These are phyloP conservation scores for Meandrusa payeni DNA, from an alignment of 2,888 invertebrate genomes.

Conservation along the genomic window DNA sequence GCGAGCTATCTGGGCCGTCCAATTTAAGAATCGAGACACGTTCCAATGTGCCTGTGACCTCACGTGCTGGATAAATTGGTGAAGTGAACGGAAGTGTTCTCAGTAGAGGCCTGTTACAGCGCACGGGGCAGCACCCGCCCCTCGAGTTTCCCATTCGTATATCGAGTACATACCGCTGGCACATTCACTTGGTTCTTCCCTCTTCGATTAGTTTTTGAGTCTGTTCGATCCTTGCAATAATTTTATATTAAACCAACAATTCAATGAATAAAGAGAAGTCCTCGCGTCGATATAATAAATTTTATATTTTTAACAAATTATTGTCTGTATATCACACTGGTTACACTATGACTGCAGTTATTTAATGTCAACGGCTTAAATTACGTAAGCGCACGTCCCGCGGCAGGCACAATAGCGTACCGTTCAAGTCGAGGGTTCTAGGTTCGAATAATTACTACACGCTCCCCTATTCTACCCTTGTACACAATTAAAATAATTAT, in stretches of 20 bases:
- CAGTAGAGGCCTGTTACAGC: constrained; percentile 36
- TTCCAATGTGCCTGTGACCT: constrained; percentile 46
- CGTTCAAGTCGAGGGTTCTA: not conserved
- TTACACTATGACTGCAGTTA: too few relatives aligned
- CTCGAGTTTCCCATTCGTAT: constrained; percentile 27
- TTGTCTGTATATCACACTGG: too few relatives aligned
- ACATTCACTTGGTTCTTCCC: constrained; percentile 17
- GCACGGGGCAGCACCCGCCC: constrained; percentile 38
- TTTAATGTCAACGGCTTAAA: too few relatives aligned
- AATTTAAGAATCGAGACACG: constrained; percentile 48
- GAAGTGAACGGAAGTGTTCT: constrained; percentile 46
- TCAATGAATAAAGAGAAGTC: too few relatives aligned
- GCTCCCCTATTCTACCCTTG: not conserved
- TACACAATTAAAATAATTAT: not conserved
- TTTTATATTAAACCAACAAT: too few relatives aligned
- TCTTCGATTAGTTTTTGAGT: too few relatives aligned
- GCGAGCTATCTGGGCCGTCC: constrained; percentile 33
- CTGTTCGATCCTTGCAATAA: too few relatives aligned
- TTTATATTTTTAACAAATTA: too few relatives aligned
- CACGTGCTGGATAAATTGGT: constrained; percentile 56
- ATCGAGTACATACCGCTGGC: constrained; percentile 1
- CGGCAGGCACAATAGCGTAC: not conserved
- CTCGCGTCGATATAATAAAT: too few relatives aligned
- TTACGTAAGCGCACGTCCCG: not conserved
- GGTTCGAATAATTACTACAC: constrained; percentile 3